Evolutionary conservation across 2,888 invertebrate genomes (phyloP), one percentile per base, ranked within the genome.

Genomic region (Trisateles emortualis): DNA sequence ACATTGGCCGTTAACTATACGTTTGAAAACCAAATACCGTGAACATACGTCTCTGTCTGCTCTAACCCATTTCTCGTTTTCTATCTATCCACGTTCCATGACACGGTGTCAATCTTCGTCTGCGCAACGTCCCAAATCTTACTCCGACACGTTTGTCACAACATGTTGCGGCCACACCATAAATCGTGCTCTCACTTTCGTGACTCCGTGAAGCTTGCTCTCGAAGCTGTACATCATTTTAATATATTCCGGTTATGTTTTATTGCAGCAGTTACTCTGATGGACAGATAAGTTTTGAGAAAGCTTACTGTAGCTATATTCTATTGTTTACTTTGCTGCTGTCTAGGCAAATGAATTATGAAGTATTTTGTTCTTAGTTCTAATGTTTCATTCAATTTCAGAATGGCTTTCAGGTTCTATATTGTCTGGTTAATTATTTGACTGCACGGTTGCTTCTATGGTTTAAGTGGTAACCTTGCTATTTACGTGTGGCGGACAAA

Each of bases 211-310:
- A 66, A 70, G 66, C 59, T 61, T 68, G 74, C 76, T 74, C 74
- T 73, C 64, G 55, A 66, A 72, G 68, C 72, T 63, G 72, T 76
- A 67, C 75, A 75, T 79, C 78, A 80, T 75, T 57, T 71, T 75
- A 72, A 74, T 68, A 66, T 72, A 76, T 74, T 78, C 78, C 75
- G 62, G 76, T 78, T 79, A 66, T 72, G 74, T 73, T 79, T 78
- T 76, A 79, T 74, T 67, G 63, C 63, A 47, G 74, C 74, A 69
- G 72, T 73, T 75, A 66, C 59, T 59, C 62, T 67, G 75, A 82
- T 79, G 65, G 68, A 70, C 68, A 62, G 75, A 77, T 76, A 74
- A 72, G 67, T 54, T 59, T 61, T 59, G 62, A 66, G 72, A 63
- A 67, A 74, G 66, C 58, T 63, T 52, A 39, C 33, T 14, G 41